These are phyloP conservation scores for Condylostylus longicornis DNA, from an alignment of 1,140 invertebrate genomes.

Conservation along the genomic window DNA sequence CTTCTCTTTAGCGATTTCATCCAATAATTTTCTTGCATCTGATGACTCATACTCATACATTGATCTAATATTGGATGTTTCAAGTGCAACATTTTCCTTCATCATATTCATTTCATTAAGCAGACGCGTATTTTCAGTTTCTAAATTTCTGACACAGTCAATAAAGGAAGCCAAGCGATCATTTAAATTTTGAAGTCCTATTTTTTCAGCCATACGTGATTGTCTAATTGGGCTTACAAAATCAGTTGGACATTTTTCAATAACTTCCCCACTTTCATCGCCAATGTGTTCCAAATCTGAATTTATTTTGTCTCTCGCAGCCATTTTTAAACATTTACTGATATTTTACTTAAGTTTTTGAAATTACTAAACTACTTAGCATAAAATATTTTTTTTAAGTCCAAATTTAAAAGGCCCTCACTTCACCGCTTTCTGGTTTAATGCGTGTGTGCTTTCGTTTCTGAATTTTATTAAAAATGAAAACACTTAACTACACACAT, in stretches of 20 bases:
- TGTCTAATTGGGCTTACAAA: slow-evolving; percentile 77
- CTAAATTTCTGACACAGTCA: slow-evolving; percentile 79
- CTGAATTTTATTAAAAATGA: too few species aligned
- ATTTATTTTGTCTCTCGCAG: too few species aligned
- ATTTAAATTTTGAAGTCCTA: slow-evolving; percentile 83
- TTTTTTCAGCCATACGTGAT: slow-evolving; percentile 84
- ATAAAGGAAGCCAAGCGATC: slow-evolving; percentile 92
- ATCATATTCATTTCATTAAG: slow-evolving; percentile 61
- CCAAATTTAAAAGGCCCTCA: too few species aligned
- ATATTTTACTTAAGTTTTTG: too few species aligned
- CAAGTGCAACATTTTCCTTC: slow-evolving; percentile 64
- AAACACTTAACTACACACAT: too few species aligned
- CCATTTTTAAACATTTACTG: too few species aligned
- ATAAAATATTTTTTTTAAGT: too few species aligned
- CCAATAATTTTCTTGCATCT: slow-evolving; percentile 74
- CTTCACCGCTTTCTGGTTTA: too few species aligned
- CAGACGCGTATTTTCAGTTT: slow-evolving; percentile 78
- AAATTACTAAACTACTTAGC: too few species aligned
- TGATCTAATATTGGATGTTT: slow-evolving; percentile 75
- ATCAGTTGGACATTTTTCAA: slow-evolving; percentile 50
- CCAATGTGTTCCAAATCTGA: too few species aligned
- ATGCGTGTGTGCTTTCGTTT: too few species aligned
- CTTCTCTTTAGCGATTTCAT: slow-evolving; percentile 81
- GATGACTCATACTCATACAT: slow-evolving; percentile 85
- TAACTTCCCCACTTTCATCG: too few species aligned